Base-by-base conservation (phyloP, 2,888 invertebrate species). In the Drosophila quinaria region DNA sequence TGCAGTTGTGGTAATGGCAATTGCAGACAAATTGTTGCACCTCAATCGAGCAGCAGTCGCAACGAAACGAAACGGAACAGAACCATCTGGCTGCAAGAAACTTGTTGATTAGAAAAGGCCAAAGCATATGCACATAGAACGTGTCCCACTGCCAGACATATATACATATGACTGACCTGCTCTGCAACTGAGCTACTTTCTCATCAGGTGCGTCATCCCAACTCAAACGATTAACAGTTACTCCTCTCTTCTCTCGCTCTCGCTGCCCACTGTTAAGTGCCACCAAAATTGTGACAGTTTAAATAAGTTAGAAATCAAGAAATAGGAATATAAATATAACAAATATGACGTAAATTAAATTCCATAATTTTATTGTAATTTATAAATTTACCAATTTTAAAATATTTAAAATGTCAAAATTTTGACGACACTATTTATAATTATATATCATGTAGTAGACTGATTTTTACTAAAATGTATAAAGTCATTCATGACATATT, bases 11-110 rank as follows among this genome's bases (percentile, higher is more conserved):
- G 49, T 47, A 62, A 59, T 77, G 77, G 73, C 74, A 78, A 82
- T 82, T 81, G 84, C 81, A 84, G 84, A 87, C 87, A 84, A 87
- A 87, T 81, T 84, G 87, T 87, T 86, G 86, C 86, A 84, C 87
- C 84, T 84, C 84, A 84, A 87, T 87, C 84, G 70, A 61, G 52
- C 83, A 80, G 80, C 85, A 77, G 81, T 80, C 67, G 70, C 58
- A 33, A 33, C 31, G 76, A 15, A 33, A 25, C 58, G 13, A n/a
- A 39, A 22, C 11, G 13, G 11, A 54, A 29, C 44, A 42, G 15
- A 44, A 60, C 61, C 79, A 73, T 75, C 83, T 79, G 79, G 44
- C 59, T n/a, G 22, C 72, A 70, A 72, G 77, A 74, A 81, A 82
- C 82, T 81, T 79, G 83, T 83, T 86, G 81, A 86, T 83, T 83